phyloP scores from a whole-genome alignment of 2,113 vertebrate species.

The Sarotherodon lohbergeri region DNA sequence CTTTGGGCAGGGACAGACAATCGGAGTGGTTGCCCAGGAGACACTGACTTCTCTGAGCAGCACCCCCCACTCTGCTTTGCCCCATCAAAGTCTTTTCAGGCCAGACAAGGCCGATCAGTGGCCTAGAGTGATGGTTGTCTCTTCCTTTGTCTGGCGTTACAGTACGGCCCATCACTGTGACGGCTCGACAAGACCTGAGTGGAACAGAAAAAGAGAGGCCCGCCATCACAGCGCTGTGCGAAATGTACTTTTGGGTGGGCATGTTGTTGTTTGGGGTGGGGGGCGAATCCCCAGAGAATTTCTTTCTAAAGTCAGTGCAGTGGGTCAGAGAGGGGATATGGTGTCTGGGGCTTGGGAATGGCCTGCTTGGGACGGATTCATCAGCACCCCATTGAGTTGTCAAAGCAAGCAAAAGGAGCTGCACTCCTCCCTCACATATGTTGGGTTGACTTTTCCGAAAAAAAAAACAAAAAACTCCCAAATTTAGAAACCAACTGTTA shows the following conservation, averaged over 20 bases:
- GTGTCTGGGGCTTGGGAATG: slow-evolving; percentile 65
- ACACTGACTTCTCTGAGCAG: slow-evolving; percentile 71
- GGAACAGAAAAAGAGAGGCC: slow-evolving; percentile 51
- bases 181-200: slow-evolving; percentile 63
- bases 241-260: slow-evolving; percentile 66
- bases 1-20: slow-evolving; percentile 71
- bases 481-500: neutral
- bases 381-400: slow-evolving; percentile 65
- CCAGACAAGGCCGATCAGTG: slow-evolving; percentile 70
- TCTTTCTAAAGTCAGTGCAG: slow-evolving; percentile 55
- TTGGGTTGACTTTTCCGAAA: slow-evolving; percentile 25
- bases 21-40: slow-evolving; percentile 76
- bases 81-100: slow-evolving; percentile 73
- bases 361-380: slow-evolving; percentile 57
- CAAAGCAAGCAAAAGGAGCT: slow-evolving; percentile 37
- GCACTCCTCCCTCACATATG: slow-evolving; percentile 61
- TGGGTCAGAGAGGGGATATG: slow-evolving; percentile 59
- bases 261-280: slow-evolving; percentile 45
- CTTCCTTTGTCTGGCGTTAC: slow-evolving; percentile 71
- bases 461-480: neutral
- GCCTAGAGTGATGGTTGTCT: slow-evolving; percentile 77
- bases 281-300: slow-evolving; percentile 47
- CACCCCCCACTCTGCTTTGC: slow-evolving; percentile 43
- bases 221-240: slow-evolving; percentile 32
- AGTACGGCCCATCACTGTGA: slow-evolving; percentile 71